phyloP scores from a whole-genome alignment of 2,888 invertebrate species.

The Helobdella robusta region DNA sequence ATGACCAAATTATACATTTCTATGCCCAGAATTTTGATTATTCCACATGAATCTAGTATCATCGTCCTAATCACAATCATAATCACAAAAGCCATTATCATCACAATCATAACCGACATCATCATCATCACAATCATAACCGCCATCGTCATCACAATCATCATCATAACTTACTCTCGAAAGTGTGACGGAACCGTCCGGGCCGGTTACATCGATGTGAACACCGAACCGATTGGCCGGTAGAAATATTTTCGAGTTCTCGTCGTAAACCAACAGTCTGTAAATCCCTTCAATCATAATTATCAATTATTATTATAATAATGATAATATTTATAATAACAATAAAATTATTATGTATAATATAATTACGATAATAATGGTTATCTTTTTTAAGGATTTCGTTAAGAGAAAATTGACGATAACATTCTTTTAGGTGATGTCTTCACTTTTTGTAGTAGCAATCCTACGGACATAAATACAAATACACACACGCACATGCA shows the following conservation, averaged over 20 bases:
- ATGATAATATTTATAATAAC: not conserved
- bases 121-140: no score
- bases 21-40: no score
- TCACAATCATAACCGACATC: no score
- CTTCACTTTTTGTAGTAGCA: no score
- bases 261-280: slow-evolving; percentile 10
- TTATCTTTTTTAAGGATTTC: not conserved
- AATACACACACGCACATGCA: not conserved
- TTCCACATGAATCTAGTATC: no score
- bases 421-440: no score
- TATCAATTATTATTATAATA: not conserved
- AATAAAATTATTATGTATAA: not conserved
- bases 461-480: not conserved
- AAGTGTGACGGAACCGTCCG: not conserved
- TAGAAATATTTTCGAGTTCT: not conserved
- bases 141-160: no score
- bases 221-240: slow-evolving; percentile 21
- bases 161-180: no score
- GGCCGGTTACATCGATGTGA: not conserved
- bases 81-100: no score
- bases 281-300: slow-evolving; percentile 14
- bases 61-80: no score
- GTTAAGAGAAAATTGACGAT: not conserved
- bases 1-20: no score
- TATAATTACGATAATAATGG: not conserved